phyloP scores from a whole-genome alignment of 2,113 vertebrate genomes.

The Procavia capensis region DNA sequence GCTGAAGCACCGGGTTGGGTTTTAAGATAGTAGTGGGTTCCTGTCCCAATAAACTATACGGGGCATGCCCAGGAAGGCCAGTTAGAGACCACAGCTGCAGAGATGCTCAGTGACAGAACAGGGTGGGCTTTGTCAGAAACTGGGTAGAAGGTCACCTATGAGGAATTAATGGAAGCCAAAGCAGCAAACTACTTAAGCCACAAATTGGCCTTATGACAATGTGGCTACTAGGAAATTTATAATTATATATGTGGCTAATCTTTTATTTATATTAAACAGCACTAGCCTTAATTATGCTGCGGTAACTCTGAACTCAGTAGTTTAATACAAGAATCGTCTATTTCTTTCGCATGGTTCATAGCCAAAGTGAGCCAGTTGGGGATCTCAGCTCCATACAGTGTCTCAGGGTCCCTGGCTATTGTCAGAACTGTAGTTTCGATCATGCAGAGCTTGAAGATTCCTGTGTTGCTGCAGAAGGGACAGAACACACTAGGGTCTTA shows the following conservation, averaged over 20 bases:
- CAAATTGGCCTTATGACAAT: background rate
- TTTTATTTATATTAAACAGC: background rate
- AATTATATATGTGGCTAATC: conserved; percentile 5
- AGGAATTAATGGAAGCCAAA: background rate
- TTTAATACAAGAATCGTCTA: background rate
- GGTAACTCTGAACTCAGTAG: background rate
- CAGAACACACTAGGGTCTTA: background rate
- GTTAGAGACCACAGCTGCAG: background rate
- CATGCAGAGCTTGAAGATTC: background rate
- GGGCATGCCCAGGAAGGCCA: background rate
- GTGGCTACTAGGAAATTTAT: background rate
- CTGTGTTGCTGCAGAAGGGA: background rate
- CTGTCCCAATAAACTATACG: background rate
- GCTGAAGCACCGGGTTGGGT: background rate
- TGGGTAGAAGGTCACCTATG: background rate
- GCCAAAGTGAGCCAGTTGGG: background rate
- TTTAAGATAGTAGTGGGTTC: background rate
- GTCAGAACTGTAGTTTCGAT: background rate
- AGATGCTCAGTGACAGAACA: background rate
- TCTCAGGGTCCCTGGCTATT: background rate
- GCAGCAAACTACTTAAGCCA: background rate
- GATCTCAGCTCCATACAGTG: background rate
- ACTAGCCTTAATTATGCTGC: background rate
- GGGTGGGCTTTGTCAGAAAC: background rate
- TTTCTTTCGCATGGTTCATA: background rate